Base-by-base conservation (phyloP, 2,113 vertebrate species). In the Ictalurus punctatus region DNA sequence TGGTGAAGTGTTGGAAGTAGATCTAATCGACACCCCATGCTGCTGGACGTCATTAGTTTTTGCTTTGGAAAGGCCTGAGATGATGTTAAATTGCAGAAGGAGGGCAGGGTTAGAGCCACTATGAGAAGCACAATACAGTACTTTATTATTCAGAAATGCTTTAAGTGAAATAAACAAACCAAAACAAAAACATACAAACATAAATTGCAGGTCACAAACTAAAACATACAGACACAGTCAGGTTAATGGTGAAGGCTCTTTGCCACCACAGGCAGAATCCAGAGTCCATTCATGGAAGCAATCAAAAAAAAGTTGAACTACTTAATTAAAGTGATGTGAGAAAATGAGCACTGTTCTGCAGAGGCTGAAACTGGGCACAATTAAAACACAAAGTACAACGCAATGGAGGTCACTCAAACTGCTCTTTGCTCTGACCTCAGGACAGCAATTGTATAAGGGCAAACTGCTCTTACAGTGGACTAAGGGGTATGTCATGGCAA, bases 61-160 rank as follows among this genome's bases (percentile, higher is more conserved):
- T 25, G 10, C 14, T 80, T 56, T 30, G 48, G 13, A 54, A 79
- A 79, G 78, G 48, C 4, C 58, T 14, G 34, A 83, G 56, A 63
- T 82, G 54, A 59, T 13, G 56, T 82, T 82, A 27, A 83, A 63
- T 63, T 63, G 7, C 17, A 81, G 74, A 79, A 87, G 23, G 58
- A 58, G 65, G 40, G 61, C 52, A 86, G 83, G 40, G 74, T 78
- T 86, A 78, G 48, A 88, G 74, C 86, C 89, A 93, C 90, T 95
- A 96, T 97, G 97, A 97, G 97, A 97, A 98, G 97, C 97, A 99
- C 97, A 97, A 97, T 97, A 98, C 97, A 98, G 97, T 96, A 98
- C 97, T 98, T 99, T 99, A 99, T 99, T 96, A 88, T 95, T 98
- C 96, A 97, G 96, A 95, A 95, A 98, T 98, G 97, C 96, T 97